Conservation (phyloP, 1,140 invertebrate species). For the Drosophila albomicans region DNA sequence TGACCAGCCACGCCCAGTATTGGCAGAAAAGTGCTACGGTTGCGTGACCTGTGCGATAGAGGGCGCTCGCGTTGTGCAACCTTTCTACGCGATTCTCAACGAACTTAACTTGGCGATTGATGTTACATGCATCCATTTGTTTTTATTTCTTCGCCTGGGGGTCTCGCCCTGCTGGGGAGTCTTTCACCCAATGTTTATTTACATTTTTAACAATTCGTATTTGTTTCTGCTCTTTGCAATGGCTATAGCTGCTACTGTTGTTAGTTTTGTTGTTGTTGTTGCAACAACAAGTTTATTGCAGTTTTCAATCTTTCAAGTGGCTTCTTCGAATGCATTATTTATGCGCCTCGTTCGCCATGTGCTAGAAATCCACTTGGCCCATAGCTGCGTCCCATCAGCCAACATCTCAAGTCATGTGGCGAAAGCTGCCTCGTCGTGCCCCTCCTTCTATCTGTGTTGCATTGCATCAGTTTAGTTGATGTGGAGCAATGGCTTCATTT, state of each 20-base stretch:
- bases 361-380: conserved; percentile 74
- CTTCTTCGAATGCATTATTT: conserved; percentile 69
- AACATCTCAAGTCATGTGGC: conserved; percentile 54
- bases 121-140: conserved; percentile 22
- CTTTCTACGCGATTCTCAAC: conserved; percentile 37
- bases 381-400: conserved; percentile 41
- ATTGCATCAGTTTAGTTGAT: conserved; percentile 29
- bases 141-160: conserved; percentile 12
- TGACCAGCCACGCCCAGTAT: conserved; percentile 30
- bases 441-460: neutral
- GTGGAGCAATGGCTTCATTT: conserved; percentile 79
- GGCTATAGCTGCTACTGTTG: neutral
- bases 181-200: conserved; percentile 46
- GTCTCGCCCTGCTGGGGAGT: conserved; percentile 40
- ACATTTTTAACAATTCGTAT: conserved; percentile 46
- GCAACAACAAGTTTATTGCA: conserved; percentile 62
- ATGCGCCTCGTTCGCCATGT: conserved; percentile 70
- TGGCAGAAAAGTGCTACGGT: conserved; percentile 1
- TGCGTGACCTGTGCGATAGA: conserved; percentile 26
- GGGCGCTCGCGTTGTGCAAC: conserved; percentile 18
- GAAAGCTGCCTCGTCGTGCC: conserved; percentile 38
- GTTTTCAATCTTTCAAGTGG: conserved; percentile 72
- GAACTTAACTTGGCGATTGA: conserved; percentile 5
- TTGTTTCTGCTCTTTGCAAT: conserved; percentile 30
- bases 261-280: conserved; percentile 5